Conservation (phyloP, 2,888 invertebrate genomes). For the Cosmia pyralina region DNA sequence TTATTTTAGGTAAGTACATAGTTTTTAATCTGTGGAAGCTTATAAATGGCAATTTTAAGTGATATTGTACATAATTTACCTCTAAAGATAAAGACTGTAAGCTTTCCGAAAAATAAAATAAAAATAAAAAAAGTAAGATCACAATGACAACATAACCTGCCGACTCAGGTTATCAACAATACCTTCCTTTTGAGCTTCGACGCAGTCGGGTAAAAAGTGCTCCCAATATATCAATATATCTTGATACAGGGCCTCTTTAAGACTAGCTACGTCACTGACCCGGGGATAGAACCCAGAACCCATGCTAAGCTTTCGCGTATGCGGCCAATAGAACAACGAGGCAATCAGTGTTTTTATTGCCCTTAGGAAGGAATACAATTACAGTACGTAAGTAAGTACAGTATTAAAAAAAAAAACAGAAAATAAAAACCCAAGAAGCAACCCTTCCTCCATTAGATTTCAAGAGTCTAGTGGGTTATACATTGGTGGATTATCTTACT, state of each 20-base stretch:
- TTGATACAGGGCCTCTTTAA: not conserved
- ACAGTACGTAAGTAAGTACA: not conserved
- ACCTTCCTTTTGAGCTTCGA: not conserved
- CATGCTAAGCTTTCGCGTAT: not conserved
- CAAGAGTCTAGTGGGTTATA: not conserved
- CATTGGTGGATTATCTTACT: not conserved
- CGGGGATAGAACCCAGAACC: not conserved
- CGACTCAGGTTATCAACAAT: not conserved
- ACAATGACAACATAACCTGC: not conserved
- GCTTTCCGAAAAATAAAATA: too few species aligned
- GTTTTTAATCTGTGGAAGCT: too few species aligned
- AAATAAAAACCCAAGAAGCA: not conserved
- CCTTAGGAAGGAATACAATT: not conserved
- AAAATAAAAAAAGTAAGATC: too few species aligned
- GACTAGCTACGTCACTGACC: not conserved
- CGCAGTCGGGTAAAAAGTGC: not conserved
- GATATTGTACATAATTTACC: too few species aligned
- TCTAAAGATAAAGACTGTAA: too few species aligned
- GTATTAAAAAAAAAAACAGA: not conserved
- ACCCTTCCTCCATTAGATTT: not conserved
- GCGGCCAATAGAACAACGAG: not conserved
- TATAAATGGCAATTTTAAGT: too few species aligned
- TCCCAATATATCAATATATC: not conserved
- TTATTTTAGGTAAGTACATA: too few species aligned
- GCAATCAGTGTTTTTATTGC: not conserved